Conservation (phyloP, 1,140 invertebrate species). For the Lethrus apterus region DNA sequence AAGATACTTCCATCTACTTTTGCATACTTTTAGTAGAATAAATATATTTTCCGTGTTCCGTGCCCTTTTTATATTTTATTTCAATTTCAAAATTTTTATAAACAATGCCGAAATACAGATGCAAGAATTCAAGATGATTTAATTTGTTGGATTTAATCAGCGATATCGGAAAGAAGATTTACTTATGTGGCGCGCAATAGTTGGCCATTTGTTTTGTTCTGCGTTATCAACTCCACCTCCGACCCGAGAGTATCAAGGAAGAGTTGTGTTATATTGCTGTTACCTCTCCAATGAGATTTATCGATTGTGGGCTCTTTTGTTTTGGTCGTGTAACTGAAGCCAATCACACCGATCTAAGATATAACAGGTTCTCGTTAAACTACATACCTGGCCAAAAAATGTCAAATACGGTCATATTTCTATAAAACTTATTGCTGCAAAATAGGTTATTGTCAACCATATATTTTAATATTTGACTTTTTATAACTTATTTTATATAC, state of each 20-base stretch:
- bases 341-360: conserved; percentile 19
- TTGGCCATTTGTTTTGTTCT: conserved; percentile 22
- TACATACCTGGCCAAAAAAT: conserved; percentile 18
- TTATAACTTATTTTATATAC: too few species aligned
- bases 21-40: conserved; percentile 4
- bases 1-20: too few species aligned
- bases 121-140: conserved; percentile 2
- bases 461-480: too few species aligned
- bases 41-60: conserved; percentile 11
- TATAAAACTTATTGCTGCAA: too few species aligned
- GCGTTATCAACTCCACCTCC: conserved; percentile 20
- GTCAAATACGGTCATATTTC: conserved; percentile 13
- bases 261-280: conserved; percentile 18
- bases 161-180: conserved; percentile 18
- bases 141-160: conserved; percentile 16
- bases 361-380: conserved; percentile 20
- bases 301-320: conserved; percentile 24
- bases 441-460: too few species aligned
- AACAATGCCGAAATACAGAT: conserved; percentile 13
- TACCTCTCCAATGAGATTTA: conserved; percentile 21
- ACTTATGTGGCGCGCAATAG: conserved; percentile 16
- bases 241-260: conserved; percentile 13
- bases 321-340: conserved; percentile 16
- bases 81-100: not conserved
- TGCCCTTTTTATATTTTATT: conserved; percentile 14